Conservation (phyloP, 2,797 vertebrate species). For the Cryptoprocta ferox region DNA sequence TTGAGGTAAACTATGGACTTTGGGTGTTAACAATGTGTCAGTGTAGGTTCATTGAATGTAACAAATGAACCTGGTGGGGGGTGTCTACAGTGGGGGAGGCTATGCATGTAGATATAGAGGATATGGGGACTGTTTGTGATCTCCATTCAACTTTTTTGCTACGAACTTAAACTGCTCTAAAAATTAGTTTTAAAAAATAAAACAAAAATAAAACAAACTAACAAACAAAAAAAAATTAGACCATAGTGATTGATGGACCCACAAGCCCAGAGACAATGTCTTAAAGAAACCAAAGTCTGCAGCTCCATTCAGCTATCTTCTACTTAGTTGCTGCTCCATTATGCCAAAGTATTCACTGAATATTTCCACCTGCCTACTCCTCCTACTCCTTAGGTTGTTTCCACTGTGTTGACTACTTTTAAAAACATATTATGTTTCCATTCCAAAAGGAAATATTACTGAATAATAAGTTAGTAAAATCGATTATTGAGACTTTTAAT, state of each 20-base stretch:
- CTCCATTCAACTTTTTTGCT: background rate
- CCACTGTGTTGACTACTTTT: background rate
- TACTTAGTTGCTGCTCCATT: background rate
- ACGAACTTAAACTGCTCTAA: background rate
- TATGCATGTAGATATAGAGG: background rate
- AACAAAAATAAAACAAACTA: background rate
- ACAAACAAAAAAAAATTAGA: background rate
- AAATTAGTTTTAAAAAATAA: background rate
- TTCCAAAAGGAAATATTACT: conserved; percentile 32
- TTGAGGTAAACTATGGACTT: background rate
- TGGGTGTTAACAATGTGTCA: background rate
- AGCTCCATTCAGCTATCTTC: background rate
- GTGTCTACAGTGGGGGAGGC: background rate
- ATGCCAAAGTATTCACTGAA: background rate
- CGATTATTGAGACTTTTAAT: background rate
- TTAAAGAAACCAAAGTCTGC: background rate
- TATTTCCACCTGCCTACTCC: background rate
- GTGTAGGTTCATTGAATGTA: background rate
- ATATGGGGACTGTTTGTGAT: background rate
- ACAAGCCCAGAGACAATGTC: background rate
- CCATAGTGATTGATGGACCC: background rate
- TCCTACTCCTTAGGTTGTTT: background rate
- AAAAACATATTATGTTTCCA: background rate
- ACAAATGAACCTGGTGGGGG: background rate
- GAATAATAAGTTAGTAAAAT: background rate